phyloP scores from a whole-genome alignment of 1,140 invertebrate species.

The Phenacoccus solenopsis region DNA sequence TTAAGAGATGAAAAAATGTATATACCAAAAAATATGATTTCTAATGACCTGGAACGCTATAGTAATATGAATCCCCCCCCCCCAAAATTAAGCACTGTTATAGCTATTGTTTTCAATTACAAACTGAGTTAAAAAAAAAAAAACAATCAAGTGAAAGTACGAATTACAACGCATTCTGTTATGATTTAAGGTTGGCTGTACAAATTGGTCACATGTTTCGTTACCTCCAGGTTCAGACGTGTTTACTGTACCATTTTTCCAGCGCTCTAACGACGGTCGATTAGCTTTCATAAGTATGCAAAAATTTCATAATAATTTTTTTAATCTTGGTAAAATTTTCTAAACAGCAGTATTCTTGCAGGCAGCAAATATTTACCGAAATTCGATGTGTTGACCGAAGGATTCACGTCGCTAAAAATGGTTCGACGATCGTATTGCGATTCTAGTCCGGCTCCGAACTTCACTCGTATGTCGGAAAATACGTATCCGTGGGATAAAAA shows the following conservation, averaged over 20 bases:
- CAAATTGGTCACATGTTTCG: conserved; percentile 58
- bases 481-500: conserved; percentile 45
- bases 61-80: no score
- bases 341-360: no score
- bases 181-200: conserved; percentile 41
- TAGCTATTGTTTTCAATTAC: no score
- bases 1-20: no score
- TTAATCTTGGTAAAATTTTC: background rate
- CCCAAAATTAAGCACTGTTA: no score
- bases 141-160: no score
- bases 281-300: conserved; percentile 55
- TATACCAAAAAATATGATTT: no score
- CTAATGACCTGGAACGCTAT: no score
- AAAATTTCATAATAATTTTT: conserved; percentile 7
- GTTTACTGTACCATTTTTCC: conserved; percentile 42
- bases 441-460: conserved; percentile 33
- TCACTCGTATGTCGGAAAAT: conserved; percentile 44
- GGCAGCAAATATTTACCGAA: conserved; percentile 46
- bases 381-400: conserved; percentile 50
- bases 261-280: conserved; percentile 56
- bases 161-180: no score
- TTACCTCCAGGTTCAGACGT: conserved; percentile 53
- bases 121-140: no score
- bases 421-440: conserved; percentile 38
- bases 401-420: conserved; percentile 58